Base-by-base conservation (phyloP, 2,888 invertebrate species). In the Leucoptera coffeella region DNA sequence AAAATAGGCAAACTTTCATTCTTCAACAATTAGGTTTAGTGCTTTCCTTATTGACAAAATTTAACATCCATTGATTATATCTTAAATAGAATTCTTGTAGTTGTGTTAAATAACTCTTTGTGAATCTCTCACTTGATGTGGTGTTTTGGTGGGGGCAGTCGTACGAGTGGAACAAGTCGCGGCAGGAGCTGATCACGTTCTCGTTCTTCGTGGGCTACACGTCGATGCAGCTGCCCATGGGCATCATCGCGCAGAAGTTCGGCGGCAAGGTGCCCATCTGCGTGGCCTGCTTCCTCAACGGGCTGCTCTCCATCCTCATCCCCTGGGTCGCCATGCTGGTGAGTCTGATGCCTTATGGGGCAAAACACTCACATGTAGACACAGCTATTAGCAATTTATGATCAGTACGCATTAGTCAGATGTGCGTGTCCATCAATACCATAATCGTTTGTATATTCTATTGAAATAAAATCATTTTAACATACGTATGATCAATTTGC, bases 181-280 rank as follows among this genome's bases (percentile, higher is more conserved):
- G 47, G 0, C 55, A 60, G 25, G 61, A 60, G 31, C 50, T 59
- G 39, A 52, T 58, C 15, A 40, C 65, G 13, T 71, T 65, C 32
- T 55, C 75, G 0, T 75, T 75, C 38, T 75, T 74, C 40, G 61
- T 67, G 39, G 75, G 75, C 1, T 75, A 76, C 34, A 64, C 73
- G 0, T 41, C 51, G 2, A 69, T 72, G 41, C 73, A 69, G 45
- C 30, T 75, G 2, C 73, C 74, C 0, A 71, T 76, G 38, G 79
- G 80, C 0, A 42, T 74, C 14, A 37, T 82, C 9, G 76, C 80
- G 0, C 78, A 77, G 37, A 59, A 54, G 17, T 72, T 72, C 42
- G 82, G 83, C 0, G 80, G 79, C 0, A 78, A 78, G 37, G 50
- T 55, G 22, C 56, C 82, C 0, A 52, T 72, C 7, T 40, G 61